phyloP scores from a whole-genome alignment of 2,888 invertebrate genomes.

The Drosophila mimetica region DNA sequence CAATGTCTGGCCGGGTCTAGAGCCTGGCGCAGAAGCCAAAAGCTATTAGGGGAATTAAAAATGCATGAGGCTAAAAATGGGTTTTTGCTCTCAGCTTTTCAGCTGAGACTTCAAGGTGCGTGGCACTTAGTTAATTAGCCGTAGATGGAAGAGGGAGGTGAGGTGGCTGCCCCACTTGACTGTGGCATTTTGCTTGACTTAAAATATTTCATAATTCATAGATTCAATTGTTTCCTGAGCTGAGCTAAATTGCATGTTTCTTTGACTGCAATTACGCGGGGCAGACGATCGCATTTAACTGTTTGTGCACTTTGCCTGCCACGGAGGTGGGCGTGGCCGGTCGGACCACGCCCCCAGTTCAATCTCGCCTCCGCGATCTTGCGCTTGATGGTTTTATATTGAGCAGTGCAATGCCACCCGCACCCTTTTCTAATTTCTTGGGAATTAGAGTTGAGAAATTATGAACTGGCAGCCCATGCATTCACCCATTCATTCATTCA shows the following conservation, averaged over 20 bases:
- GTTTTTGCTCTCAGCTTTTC: conserved; percentile 34
- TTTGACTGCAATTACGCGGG: conserved; percentile 51
- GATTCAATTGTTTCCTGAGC: conserved; percentile 64
- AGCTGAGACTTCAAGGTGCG: conserved; percentile 43
- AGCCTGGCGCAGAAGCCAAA: conserved; percentile 71
- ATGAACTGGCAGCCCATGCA: conserved; percentile 51
- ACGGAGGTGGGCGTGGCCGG: conserved; percentile 11
- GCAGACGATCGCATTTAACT: conserved; percentile 64
- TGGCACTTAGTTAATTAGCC: conserved; percentile 75
- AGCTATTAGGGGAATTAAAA: conserved; percentile 81
- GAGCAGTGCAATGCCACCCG: conserved; percentile 40
- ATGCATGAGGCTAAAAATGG: conserved; percentile 77
- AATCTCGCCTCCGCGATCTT: conserved; percentile 36
- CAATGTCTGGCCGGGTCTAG: conserved; percentile 64
- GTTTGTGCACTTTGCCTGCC: conserved; percentile 64
- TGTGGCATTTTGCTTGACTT: conserved; percentile 61
- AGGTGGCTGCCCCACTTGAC: conserved; percentile 14
- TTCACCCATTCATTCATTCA: conserved; percentile 51
- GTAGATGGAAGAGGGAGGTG: conserved; percentile 20
- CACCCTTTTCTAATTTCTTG: conserved; percentile 75
- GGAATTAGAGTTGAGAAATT: conserved; percentile 75
- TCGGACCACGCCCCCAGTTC: conserved; percentile 39
- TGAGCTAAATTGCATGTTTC: conserved; percentile 65
- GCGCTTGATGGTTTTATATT: no score
- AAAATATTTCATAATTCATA: conserved; percentile 73